Evolutionary conservation across 2,797 vertebrate genomes (phyloP).

Genomic region (Micropoecilia bifurca): DNA sequence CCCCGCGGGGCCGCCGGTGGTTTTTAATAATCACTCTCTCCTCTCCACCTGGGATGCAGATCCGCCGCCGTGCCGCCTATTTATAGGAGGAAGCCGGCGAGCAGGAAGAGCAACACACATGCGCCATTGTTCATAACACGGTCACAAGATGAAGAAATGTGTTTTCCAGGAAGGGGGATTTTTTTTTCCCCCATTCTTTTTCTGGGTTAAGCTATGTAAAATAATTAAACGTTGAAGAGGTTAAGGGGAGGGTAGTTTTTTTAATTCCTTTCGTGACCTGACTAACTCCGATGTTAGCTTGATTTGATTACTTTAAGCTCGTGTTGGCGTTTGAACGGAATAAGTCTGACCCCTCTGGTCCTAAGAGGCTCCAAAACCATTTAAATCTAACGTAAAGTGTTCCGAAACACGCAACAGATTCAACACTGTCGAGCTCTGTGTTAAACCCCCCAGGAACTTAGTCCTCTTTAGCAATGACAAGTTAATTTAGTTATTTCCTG

Average conservation of each 20-base stretch:
- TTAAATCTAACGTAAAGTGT: background rate
- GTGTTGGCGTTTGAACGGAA: background rate
- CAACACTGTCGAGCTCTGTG: background rate
- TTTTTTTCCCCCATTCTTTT: background rate
- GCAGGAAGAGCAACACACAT: conserved; percentile 52
- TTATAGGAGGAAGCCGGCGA: conserved; percentile 66
- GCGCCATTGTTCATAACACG: conserved; percentile 57
- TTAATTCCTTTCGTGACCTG: conserved; percentile 7
- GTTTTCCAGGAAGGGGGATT: conserved; percentile 12
- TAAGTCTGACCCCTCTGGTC: background rate
- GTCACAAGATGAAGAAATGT: conserved; percentile 43
- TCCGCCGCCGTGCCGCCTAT: conserved; percentile 59
- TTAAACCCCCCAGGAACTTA: background rate
- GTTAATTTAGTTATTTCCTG: background rate
- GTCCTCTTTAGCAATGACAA: background rate
- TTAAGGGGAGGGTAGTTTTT: conserved; percentile 14
- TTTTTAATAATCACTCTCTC: conserved; percentile 79
- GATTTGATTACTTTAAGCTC: background rate
- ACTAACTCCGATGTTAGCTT: conserved; percentile 10
- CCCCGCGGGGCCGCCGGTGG: conserved; percentile 62
- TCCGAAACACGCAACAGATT: background rate
- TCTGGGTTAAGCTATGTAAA: conserved; percentile 11
- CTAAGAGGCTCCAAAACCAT: background rate
- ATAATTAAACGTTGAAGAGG: conserved; percentile 31
- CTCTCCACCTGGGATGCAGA: conserved; percentile 69